Evolutionary conservation across 2,888 invertebrate species (phyloP), one percentile per base, ranked within the genome.

Genomic region (Cordilura impudica): DNA sequence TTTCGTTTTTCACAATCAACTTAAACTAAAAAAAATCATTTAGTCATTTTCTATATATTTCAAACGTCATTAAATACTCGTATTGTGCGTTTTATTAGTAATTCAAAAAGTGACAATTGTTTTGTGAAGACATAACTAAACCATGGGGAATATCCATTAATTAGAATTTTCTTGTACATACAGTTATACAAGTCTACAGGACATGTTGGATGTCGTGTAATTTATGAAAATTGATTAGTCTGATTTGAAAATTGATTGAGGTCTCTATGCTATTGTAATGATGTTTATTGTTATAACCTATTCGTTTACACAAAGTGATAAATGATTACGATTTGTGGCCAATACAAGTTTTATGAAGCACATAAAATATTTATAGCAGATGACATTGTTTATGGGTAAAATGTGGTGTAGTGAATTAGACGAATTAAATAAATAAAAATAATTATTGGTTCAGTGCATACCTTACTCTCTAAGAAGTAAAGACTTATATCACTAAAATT

Each of bases 71-170:
- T n/a, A n/a, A n/a, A n/a, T n/a, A n/a, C n/a, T n/a, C n/a, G n/a
- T n/a, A n/a, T n/a, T n/a, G n/a, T n/a, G n/a, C n/a, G n/a, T n/a
- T n/a, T n/a, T n/a, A n/a, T n/a, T n/a, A n/a, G n/a, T n/a, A n/a
- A n/a, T n/a, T n/a, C n/a, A n/a, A n/a, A n/a, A 39, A 39, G 58
- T 51, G 51, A 65, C 66, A 73, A 51, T 56, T 35, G 31, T 54
- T 58, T 63, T 65, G 18, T 49, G 23, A 4, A 54, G 66, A 51
- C 45, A 6, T 45, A 16, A 12, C 14, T 23, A 14, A 54, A 54
- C 43, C 18, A 53, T 26, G 23, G 16, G 18, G 10, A 51, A 60
- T 47, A 21, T 70, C n/a, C 14, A 51, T 21, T 35, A 10, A 35
- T 35, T 35, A 10, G 6, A 29, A 8, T 29, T 29, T n/a, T n/a